A percentile compares a stretch with the other conserved stretches of the same genome.
phyloP scores from a whole-genome alignment of 2,113 vertebrate genomes.

The Sinocyclocheilus anshuiensis region DNA sequence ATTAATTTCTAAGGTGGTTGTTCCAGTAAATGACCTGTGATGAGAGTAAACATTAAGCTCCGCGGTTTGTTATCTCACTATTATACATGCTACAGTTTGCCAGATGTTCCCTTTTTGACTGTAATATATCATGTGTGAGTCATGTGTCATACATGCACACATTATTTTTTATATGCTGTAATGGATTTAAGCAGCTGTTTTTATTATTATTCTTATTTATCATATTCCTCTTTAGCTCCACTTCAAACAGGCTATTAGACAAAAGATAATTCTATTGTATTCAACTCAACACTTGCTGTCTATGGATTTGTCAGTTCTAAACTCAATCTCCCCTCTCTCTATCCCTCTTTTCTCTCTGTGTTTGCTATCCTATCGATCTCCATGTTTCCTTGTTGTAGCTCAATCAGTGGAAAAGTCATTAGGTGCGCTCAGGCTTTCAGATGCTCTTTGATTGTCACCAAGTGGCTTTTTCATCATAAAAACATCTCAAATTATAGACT shows the following conservation, averaged over 20 bases:
- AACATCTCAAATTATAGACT: conserved; percentile 41
- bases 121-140: neutral
- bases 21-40: conserved; percentile 28
- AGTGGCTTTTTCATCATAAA: conserved; percentile 42
- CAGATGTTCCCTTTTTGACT: conserved; percentile 16
- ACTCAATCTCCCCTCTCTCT: conserved; percentile 12
- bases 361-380: conserved; percentile 29
- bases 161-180: neutral
- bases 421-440: conserved; percentile 37
- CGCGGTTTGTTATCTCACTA: neutral
- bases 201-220: neutral
- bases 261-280: conserved; percentile 12
- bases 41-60: neutral
- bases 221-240: neutral
- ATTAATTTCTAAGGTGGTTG: conserved; percentile 19
- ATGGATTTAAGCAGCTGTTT: conserved; percentile 6
- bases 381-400: neutral
- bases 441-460: conserved; percentile 45
- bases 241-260: conserved; percentile 9
- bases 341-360: neutral
- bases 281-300: conserved; percentile 18
- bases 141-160: neutral
- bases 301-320: conserved; percentile 2
- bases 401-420: conserved; percentile 37
- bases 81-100: neutral